These are phyloP conservation scores for Spilosoma lubricipeda DNA, from an alignment of 2,888 invertebrate species.

Conservation along the genomic window DNA sequence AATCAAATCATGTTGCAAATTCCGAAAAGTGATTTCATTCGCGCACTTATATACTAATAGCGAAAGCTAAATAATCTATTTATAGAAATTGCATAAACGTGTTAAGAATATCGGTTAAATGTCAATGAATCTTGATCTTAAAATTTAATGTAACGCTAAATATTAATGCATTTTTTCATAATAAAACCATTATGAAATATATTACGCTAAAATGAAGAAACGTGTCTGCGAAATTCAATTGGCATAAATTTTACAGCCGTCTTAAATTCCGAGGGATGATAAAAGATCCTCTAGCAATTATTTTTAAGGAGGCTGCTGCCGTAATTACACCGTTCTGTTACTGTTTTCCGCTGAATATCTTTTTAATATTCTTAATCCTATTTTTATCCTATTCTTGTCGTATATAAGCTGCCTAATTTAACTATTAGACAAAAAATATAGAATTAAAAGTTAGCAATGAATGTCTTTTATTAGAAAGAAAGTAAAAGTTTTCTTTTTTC, in stretches of 20 bases:
- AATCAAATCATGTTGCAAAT: not conserved
- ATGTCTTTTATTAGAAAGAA: not conserved
- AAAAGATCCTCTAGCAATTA: conserved; percentile 14
- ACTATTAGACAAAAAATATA: not conserved
- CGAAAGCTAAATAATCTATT: not conserved
- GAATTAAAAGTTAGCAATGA: not conserved
- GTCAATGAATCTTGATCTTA: not conserved
- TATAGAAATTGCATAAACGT: not conserved
- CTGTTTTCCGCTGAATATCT: conserved; percentile 13
- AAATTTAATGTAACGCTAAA: not conserved
- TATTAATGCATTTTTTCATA: not conserved
- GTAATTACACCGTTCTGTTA: conserved; percentile 14
- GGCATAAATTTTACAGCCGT: conserved; percentile 17
- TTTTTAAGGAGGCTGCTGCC: conserved; percentile 14
- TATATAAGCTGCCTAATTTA: conserved; percentile 10
- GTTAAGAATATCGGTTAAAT: not conserved
- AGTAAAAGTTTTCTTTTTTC: too few relatives aligned
- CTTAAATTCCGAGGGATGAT: conserved; percentile 13
- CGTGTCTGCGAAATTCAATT: conserved; percentile 11
- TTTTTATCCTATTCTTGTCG: conserved; percentile 6
- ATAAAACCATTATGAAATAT: conserved; percentile 3
- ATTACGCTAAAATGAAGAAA: conserved; percentile 11
- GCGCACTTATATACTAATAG: not conserved
- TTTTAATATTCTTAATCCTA: conserved; percentile 10
- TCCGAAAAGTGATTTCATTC: not conserved